Conservation (phyloP, 2,888 invertebrate species). For the Tetanocera ferruginea region DNA sequence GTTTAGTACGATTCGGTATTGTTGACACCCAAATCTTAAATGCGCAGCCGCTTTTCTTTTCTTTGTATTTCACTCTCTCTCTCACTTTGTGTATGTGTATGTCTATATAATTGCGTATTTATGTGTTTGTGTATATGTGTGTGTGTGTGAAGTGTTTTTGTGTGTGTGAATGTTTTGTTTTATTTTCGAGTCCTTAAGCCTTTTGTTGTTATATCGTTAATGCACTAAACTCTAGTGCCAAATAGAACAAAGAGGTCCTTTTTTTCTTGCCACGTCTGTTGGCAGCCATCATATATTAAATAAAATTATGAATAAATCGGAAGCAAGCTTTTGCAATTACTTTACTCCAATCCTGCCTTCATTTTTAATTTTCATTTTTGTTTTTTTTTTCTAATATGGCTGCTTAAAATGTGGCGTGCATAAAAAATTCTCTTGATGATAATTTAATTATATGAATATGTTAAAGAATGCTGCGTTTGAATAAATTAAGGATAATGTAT, state of each 20-base stretch:
- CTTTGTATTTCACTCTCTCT: conserved; percentile 30
- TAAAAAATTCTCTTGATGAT: conserved; percentile 13
- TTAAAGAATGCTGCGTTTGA: conserved; percentile 1
- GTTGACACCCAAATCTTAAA: conserved; percentile 57
- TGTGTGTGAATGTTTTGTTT: conserved; percentile 14
- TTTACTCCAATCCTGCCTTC: neutral
- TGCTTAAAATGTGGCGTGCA: conserved; percentile 14
- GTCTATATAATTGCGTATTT: neutral
- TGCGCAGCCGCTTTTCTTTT: conserved; percentile 50
- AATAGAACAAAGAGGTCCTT: conserved; percentile 15
- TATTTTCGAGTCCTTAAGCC: conserved; percentile 30
- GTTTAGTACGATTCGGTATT: neutral
- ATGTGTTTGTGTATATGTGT: neutral
- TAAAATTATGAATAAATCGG: conserved; percentile 20
- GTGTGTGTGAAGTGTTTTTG: conserved; percentile 11
- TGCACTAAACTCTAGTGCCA: conserved; percentile 13
- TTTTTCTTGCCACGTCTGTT: conserved; percentile 19
- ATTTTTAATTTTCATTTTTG: neutral
- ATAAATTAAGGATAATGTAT: conserved; percentile 2
- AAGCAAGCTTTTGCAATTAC: conserved; percentile 1
- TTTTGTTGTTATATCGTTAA: conserved; percentile 39
- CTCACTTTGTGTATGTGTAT: conserved; percentile 3
- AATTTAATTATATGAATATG: conserved; percentile 26
- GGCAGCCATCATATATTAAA: neutral
- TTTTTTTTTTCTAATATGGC: conserved; percentile 8